Percentiles rank a stretch among this genome's conserved stretches.
Conservation (phyloP, 2,113 vertebrate genomes). For the Rissa tridactyla region DNA sequence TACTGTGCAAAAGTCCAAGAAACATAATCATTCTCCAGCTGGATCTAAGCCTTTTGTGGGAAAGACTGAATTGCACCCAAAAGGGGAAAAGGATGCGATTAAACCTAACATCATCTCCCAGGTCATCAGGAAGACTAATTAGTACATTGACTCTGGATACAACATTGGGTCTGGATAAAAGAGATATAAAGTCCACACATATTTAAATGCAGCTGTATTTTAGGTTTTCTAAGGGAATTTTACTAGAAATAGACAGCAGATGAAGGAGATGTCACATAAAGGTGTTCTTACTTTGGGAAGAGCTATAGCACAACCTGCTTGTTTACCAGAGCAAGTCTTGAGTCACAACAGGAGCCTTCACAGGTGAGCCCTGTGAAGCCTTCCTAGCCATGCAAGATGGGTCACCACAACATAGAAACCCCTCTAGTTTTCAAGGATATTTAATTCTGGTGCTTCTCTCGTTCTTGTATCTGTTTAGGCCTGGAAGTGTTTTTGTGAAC, state of each 20-base stretch:
- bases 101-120: not conserved
- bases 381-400: not conserved
- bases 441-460: not conserved
- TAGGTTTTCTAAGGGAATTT: not conserved
- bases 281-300: not conserved
- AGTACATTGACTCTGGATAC: not conserved
- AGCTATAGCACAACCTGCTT: not conserved
- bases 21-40: not conserved
- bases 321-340: not conserved
- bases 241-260: not conserved
- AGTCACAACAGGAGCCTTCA: not conserved
- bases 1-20: not conserved
- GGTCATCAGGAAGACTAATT: not conserved
- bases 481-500: conserved; percentile 67
- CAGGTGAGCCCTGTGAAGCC: not conserved
- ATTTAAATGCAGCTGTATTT: not conserved
- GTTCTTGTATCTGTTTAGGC: conserved; percentile 49
- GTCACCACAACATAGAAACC: not conserved
- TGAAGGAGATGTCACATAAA: not conserved
- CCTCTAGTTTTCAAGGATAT: not conserved
- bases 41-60: not conserved
- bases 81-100: not conserved
- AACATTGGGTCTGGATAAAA: not conserved
- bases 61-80: not conserved
- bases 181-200: not conserved